phyloP scores from a whole-genome alignment of 2,113 vertebrate genomes.

The Alaudala cheleensis region DNA sequence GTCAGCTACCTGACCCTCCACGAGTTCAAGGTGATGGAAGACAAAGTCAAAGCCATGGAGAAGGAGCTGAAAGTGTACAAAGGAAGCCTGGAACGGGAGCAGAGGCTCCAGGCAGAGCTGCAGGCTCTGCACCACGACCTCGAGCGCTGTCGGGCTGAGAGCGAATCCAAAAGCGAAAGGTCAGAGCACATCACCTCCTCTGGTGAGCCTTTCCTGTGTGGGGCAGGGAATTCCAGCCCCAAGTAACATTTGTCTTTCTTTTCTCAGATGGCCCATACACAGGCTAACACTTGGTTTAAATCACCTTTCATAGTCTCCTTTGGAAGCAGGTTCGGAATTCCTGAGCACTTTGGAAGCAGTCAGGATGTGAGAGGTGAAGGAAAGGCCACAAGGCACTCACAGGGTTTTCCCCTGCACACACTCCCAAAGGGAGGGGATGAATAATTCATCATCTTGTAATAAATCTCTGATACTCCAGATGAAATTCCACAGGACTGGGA shows the following conservation, averaged over 20 bases:
- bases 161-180: slow-evolving; percentile 73
- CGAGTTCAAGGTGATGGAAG: slow-evolving; percentile 86
- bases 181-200: slow-evolving; percentile 47
- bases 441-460: background rate
- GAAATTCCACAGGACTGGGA: background rate
- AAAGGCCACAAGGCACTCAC: background rate
- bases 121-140: slow-evolving; percentile 67
- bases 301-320: background rate
- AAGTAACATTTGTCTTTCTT: background rate
- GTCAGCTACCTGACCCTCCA: slow-evolving; percentile 90
- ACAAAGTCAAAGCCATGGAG: slow-evolving; percentile 80
- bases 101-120: slow-evolving; percentile 72
- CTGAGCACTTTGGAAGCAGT: background rate
- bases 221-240: background rate
- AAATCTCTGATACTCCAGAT: background rate
- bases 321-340: background rate
- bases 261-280: background rate
- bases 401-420: background rate
- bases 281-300: background rate
- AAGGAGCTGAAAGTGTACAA: slow-evolving; percentile 77
- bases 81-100: slow-evolving; percentile 76
- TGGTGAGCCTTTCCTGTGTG: background rate
- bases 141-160: slow-evolving; percentile 67
- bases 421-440: background rate
- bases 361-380: background rate